These are phyloP conservation scores for Ceraclea dissimilis DNA, from an alignment of 2,888 invertebrate species.

Conservation along the genomic window DNA sequence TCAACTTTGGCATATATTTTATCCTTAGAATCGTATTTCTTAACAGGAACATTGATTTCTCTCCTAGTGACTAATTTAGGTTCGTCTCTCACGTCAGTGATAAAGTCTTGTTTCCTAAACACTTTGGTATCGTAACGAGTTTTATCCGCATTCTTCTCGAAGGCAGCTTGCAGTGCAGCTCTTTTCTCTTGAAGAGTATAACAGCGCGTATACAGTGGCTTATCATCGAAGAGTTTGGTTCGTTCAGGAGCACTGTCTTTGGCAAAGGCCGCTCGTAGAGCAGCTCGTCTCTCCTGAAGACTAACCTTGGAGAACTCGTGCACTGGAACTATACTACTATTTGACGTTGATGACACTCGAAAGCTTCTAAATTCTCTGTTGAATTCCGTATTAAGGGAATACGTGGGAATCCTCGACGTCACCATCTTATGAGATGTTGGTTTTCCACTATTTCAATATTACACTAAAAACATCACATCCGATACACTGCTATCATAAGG, in stretches of 20 bases:
- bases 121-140: slow-evolving; percentile 20
- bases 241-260: slow-evolving; percentile 35
- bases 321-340: slow-evolving; percentile 49
- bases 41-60: slow-evolving; percentile 7
- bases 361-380: slow-evolving; percentile 53
- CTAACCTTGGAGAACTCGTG: slow-evolving; percentile 55
- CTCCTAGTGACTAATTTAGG: slow-evolving; percentile 7
- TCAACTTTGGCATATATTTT: slow-evolving; percentile 23
- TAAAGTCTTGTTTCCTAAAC: slow-evolving; percentile 6
- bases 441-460: neutral
- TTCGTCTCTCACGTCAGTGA: slow-evolving; percentile 3
- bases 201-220: slow-evolving; percentile 18
- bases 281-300: slow-evolving; percentile 48
- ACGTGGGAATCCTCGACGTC: slow-evolving; percentile 56
- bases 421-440: slow-evolving; percentile 39
- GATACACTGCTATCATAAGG: too few relatives aligned
- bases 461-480: neutral
- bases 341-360: slow-evolving; percentile 47
- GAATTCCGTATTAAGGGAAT: slow-evolving; percentile 55
- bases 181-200: slow-evolving; percentile 21
- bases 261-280: slow-evolving; percentile 46
- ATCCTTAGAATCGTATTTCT: slow-evolving; percentile 12
- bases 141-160: slow-evolving; percentile 23
- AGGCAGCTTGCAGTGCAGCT: slow-evolving; percentile 25
- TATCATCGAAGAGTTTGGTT: slow-evolving; percentile 35